Conservation (phyloP, 2,113 vertebrate genomes). For the Oryzias melastigma region DNA sequence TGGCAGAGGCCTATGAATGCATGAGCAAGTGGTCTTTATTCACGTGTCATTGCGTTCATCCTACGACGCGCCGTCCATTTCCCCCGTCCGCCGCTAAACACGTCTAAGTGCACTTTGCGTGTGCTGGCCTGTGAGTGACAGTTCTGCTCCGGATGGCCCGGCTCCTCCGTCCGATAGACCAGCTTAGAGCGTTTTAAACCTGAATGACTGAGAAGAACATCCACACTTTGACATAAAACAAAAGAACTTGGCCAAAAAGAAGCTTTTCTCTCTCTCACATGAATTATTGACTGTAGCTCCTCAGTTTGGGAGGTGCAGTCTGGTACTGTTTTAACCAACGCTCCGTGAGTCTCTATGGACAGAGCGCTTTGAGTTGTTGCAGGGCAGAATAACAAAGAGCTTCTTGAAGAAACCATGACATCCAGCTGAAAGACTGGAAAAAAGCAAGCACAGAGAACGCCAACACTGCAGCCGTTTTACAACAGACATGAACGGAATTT, state of each 20-base stretch:
- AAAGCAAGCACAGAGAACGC: no score
- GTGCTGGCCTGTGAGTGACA: constrained; percentile 30
- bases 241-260: constrained; percentile 40
- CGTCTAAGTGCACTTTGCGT: constrained; percentile 58
- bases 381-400: constrained; percentile 46
- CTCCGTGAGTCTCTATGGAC: constrained; percentile 48
- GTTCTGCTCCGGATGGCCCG: constrained; percentile 30
- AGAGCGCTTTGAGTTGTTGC: constrained; percentile 34
- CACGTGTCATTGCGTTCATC: constrained; percentile 66
- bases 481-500: no score
- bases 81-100: constrained; percentile 44
- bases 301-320: constrained; percentile 42
- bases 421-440: constrained; percentile 39
- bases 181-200: constrained; percentile 32
- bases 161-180: constrained; percentile 25
- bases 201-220: constrained; percentile 59
- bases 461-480: no score
- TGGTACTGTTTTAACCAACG: constrained; percentile 17
- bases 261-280: constrained; percentile 45
- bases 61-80: constrained; percentile 48
- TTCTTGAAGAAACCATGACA: constrained; percentile 28
- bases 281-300: constrained; percentile 60
- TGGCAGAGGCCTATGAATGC: constrained; percentile 69
- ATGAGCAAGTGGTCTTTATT: constrained; percentile 77
- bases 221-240: constrained; percentile 46